These are phyloP conservation scores for Ethmia dodecea DNA, from an alignment of 2,888 invertebrate species.

Conservation along the genomic window DNA sequence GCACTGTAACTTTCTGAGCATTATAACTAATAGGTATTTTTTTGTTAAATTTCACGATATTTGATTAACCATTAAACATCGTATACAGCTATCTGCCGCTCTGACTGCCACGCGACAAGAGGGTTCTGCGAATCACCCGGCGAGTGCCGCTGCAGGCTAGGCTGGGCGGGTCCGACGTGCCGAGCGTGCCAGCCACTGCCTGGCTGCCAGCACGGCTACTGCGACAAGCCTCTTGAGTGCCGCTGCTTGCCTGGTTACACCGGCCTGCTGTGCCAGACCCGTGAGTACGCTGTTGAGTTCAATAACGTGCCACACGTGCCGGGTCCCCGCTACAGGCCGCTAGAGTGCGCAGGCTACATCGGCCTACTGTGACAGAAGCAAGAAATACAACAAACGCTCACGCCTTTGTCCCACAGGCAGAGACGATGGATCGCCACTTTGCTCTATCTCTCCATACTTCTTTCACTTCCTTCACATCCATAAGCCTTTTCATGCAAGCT, in stretches of 20 bases:
- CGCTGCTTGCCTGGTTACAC: conserved; percentile 95
- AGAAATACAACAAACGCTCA: too few species aligned
- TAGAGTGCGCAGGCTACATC: neutral
- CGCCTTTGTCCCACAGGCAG: neutral
- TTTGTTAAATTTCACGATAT: too few species aligned
- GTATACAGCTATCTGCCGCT: conserved; percentile 91
- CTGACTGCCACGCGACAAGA: conserved; percentile 89
- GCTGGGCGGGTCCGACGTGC: conserved; percentile 93
- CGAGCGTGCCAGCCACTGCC: conserved; percentile 92
- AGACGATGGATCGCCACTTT: too few species aligned
- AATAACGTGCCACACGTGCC: neutral
- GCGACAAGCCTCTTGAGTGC: conserved; percentile 93
- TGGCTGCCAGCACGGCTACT: conserved; percentile 94
- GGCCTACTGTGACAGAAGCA: neutral
- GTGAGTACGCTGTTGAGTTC: conserved; percentile 78
- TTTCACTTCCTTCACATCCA: too few species aligned
- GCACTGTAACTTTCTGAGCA: too few species aligned
- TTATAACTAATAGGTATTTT: neutral
- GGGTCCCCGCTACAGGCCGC: neutral
- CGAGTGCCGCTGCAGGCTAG: conserved; percentile 93
- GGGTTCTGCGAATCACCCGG: conserved; percentile 92
- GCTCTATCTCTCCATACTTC: too few species aligned
- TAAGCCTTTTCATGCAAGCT: too few species aligned
- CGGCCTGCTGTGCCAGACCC: conserved; percentile 90
- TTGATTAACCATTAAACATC: too few species aligned